Evolutionary conservation across 2,888 invertebrate genomes (phyloP), one percentile per base, ranked within the genome.

Genomic region (Blastobasis lacticolella): DNA sequence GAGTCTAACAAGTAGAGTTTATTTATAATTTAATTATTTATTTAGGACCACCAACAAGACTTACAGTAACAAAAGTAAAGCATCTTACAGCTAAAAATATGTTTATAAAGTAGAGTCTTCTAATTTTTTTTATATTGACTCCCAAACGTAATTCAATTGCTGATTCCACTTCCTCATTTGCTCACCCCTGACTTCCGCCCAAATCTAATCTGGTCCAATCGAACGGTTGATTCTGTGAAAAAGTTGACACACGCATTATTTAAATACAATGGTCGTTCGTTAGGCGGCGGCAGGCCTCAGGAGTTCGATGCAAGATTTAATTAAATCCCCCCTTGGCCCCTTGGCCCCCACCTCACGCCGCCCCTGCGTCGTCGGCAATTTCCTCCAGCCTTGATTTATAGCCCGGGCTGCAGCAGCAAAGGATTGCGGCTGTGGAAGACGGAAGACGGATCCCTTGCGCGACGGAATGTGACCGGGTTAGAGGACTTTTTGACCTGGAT

Each of bases 281-380:
- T 87, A 87, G 85, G 75, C 72, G 67, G 73, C 72, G 78, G 78
- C 78, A 73, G 76, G 83, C 85, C 85, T 85, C 85, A 83, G 85
- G 82, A 88, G 87, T 89, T 89, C 89, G 88, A 89, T 88, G 89
- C 87, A 89, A 90, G 89, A 90, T 90, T 90, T 90, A 89, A 90
- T 89, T 90, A 89, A 90, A 89, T 89, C 84, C 81, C 82, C 67
- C 59, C 61, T 53, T 59, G 56, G 57, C 56, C 45, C 50, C 55
- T 23, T 36, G n/a, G 53, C 56, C 55, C 57, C 58, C 56, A 61
- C 54, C 54, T 47, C 54, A 54, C 63, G 61, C 56, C 62, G 57
- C 59, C 62, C 57, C 60, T 58, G 54, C 78, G 75, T 75, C 78
- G 78, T 73, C 82, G 79, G 78, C 85, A 81, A 86, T 85, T 85